These are phyloP conservation scores for Lepidostoma basale DNA, from an alignment of 1,140 invertebrate species.

Conservation along the genomic window DNA sequence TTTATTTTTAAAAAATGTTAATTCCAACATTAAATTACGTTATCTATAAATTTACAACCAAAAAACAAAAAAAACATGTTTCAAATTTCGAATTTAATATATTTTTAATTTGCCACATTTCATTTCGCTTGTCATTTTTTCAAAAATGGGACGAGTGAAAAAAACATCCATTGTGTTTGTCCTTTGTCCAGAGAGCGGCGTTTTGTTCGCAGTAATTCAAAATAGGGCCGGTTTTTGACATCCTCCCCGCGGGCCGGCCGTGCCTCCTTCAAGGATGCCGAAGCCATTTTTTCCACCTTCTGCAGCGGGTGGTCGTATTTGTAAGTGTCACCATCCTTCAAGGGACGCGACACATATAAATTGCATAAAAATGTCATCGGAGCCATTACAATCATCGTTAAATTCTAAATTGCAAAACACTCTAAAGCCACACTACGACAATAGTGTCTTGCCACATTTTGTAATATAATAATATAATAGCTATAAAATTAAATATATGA, in stretches of 20 bases:
- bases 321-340: constrained; percentile 42
- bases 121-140: constrained; percentile 18
- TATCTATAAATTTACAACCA: too few species aligned
- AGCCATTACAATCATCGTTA: constrained; percentile 32
- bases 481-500: too few species aligned
- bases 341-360: constrained; percentile 28
- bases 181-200: constrained; percentile 10
- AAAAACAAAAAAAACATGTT: too few species aligned
- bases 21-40: too few species aligned
- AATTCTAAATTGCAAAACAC: constrained; percentile 32
- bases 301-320: constrained; percentile 43
- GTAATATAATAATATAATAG: not conserved
- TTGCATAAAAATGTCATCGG: constrained; percentile 46
- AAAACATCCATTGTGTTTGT: constrained; percentile 8
- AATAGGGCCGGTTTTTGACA: constrained; percentile 27
- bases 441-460: not conserved
- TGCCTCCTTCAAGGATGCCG: not conserved
- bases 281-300: not conserved
- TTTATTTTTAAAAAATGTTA: too few species aligned
- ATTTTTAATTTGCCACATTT: constrained; percentile 29
- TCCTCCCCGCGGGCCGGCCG: not conserved
- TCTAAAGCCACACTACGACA: not conserved
- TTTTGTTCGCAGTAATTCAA: constrained; percentile 23
- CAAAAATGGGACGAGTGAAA: not conserved
- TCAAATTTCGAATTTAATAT: not conserved